A percentile compares a stretch with the other conserved stretches of the same genome.
Conservation (phyloP, 2,113 vertebrate genomes). For the Dendropsophus ebraccatus region DNA sequence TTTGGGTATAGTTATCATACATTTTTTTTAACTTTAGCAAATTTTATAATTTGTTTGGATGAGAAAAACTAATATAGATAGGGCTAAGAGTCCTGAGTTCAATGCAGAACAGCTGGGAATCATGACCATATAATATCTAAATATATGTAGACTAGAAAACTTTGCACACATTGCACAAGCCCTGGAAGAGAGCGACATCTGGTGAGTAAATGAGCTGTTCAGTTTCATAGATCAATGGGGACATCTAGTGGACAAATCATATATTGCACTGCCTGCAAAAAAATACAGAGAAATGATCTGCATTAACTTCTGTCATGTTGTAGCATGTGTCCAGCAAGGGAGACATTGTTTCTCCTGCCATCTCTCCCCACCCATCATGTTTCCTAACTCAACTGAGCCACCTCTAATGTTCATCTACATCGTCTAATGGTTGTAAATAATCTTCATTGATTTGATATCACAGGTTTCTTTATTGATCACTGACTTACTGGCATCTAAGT, state of each 20-base stretch:
- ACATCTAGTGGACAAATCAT: constrained; percentile 60
- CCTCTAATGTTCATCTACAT: not conserved
- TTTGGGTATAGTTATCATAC: not conserved
- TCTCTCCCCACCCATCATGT: not conserved
- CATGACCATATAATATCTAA: not conserved
- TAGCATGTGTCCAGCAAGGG: too few species aligned
- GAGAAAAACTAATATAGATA: not conserved
- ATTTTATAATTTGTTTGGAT: not conserved
- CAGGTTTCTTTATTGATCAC: not conserved
- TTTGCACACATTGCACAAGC: not conserved
- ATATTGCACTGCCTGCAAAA: not conserved
- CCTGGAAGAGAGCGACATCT: constrained; percentile 20
- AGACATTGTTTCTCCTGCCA: too few species aligned
- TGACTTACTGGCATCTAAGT: not conserved
- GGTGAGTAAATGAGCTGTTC: not conserved
- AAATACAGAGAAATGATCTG: too few species aligned
- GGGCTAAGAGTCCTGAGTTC: not conserved
- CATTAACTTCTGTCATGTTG: too few species aligned
- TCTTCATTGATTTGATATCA: not conserved
- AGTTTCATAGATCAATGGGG: constrained; percentile 58
- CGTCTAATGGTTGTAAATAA: not conserved
- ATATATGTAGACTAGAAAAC: not conserved
- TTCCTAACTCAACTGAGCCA: not conserved
- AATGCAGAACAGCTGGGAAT: not conserved
- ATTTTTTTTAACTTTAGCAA: not conserved